phyloP scores from a whole-genome alignment of 1,140 invertebrate genomes.

The Drosophila subpulchrella region DNA sequence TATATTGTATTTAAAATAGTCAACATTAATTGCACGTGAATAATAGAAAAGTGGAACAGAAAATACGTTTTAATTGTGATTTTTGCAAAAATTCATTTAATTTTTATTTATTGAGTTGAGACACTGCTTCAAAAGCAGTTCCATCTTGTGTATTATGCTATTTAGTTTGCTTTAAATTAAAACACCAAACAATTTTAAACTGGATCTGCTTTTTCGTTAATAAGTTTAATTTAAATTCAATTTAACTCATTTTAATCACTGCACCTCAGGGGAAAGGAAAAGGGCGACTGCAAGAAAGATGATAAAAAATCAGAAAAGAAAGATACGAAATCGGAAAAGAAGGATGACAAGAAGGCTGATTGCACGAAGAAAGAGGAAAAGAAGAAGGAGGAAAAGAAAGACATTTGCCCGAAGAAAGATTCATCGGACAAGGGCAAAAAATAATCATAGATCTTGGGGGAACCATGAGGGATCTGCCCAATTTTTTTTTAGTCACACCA shows the following conservation, averaged over 20 bases:
- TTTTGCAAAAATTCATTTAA: conserved; percentile 60
- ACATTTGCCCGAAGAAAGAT: conserved; percentile 7
- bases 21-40: conserved; percentile 40
- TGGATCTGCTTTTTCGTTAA: conserved; percentile 9
- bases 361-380: conserved; percentile 9
- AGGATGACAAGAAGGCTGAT: conserved; percentile 7
- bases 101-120: conserved; percentile 53
- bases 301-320: not conserved
- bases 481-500: not conserved
- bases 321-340: not conserved
- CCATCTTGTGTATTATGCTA: conserved; percentile 70
- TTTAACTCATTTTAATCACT: not conserved
- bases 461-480: not conserved
- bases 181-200: conserved; percentile 39
- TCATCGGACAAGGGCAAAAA: conserved; percentile 10
- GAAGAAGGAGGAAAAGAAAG: conserved; percentile 9
- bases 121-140: conserved; percentile 59
- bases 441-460: not conserved
- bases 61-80: conserved; percentile 49
- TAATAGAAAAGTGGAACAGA: conserved; percentile 37
- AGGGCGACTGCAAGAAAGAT: conserved; percentile 1
- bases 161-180: conserved; percentile 71
- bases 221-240: conserved; percentile 2
- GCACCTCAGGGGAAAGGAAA: conserved; percentile 20
- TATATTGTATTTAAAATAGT: conserved; percentile 29